These are phyloP conservation scores for Calameuta filiformis DNA, from an alignment of 2,888 invertebrate genomes.

Conservation along the genomic window DNA sequence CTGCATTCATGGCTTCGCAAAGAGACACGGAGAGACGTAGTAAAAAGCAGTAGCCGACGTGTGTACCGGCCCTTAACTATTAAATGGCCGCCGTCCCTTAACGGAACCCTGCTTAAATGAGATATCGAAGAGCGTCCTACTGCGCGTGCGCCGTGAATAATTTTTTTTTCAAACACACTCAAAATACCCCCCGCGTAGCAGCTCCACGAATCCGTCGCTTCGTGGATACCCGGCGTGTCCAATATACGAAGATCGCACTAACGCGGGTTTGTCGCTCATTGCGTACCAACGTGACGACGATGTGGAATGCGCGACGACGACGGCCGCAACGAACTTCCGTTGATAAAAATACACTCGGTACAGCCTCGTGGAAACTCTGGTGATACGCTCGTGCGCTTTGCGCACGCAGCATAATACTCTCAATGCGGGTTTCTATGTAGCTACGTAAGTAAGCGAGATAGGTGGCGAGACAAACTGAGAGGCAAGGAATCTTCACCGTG, in stretches of 20 bases:
- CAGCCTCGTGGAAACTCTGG: conserved; percentile 42
- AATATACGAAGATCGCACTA: neutral
- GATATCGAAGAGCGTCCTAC: neutral
- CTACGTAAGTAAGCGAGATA: neutral
- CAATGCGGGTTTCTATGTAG: neutral
- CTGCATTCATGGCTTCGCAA: conserved; percentile 56
- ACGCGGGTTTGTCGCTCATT: neutral
- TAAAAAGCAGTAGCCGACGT: conserved; percentile 7
- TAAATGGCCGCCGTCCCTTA: neutral
- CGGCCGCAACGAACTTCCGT: conserved; percentile 64
- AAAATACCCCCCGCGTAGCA: neutral
- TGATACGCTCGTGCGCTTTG: neutral
- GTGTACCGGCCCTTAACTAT: conserved; percentile 28
- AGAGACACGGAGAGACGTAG: conserved; percentile 13
- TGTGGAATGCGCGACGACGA: conserved; percentile 56
- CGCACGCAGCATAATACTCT: neutral
- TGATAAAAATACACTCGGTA: conserved; percentile 63
- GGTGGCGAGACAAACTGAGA: neutral
- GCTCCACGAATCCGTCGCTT: neutral
- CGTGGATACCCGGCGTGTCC: neutral
- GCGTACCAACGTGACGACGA: neutral
- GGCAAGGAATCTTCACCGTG: neutral
- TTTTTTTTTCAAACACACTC: neutral
- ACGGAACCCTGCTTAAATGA: neutral
- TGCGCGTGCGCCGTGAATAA: neutral